Conservation (phyloP, 2,113 vertebrate species). For the Bos javanicus region DNA sequence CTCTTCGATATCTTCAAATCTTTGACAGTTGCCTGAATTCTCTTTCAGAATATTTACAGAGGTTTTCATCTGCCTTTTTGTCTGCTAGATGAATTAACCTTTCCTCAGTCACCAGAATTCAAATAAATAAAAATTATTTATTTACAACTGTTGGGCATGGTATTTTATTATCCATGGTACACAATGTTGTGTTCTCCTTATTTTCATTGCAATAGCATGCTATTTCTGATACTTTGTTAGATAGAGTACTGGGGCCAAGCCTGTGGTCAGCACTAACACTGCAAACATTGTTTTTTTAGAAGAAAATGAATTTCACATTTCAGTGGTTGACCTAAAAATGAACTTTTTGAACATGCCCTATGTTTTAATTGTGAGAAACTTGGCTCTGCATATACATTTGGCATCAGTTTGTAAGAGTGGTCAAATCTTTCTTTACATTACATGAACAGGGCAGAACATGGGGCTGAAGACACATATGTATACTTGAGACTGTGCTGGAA, state of each 20-base stretch:
- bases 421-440: not conserved
- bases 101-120: not conserved
- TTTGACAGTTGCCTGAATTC: not conserved
- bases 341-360: not conserved
- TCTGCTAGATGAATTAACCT: not conserved
- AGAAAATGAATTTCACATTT: constrained; percentile 39
- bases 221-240: not conserved
- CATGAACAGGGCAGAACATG: not conserved
- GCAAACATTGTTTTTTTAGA: constrained; percentile 15
- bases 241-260: not conserved
- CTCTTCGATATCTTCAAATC: not conserved
- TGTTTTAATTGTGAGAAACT: not conserved
- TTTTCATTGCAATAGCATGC: not conserved
- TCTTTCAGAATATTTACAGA: not conserved
- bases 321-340: not conserved
- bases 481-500: not conserved
- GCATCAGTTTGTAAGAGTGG: not conserved
- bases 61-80: not conserved
- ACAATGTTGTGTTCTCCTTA: not conserved
- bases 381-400: not conserved
- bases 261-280: not conserved
- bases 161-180: not conserved
- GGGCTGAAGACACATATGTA: not conserved
- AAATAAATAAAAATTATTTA: not conserved
- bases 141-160: not conserved